Conservation (phyloP, 2,113 vertebrate species). For the Aramus guarauna region DNA sequence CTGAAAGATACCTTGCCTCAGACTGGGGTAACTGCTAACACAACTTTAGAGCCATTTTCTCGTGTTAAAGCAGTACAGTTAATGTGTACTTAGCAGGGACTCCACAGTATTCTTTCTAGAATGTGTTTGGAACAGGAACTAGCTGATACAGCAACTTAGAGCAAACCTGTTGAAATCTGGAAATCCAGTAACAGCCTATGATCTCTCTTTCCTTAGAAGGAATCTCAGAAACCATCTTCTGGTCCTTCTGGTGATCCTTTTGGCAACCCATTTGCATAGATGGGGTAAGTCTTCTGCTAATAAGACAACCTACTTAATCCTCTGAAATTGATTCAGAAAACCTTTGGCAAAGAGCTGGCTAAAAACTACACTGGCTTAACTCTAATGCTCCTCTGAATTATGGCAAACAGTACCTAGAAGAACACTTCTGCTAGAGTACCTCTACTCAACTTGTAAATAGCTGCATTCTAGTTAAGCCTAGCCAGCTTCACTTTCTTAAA, state of each 20-base stretch:
- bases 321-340: background rate
- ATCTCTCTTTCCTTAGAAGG: conserved; percentile 21
- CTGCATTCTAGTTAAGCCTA: background rate
- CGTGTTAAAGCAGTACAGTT: background rate
- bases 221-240: conserved; percentile 51
- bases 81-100: background rate
- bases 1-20: background rate
- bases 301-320: background rate
- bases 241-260: conserved; percentile 79
- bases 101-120: background rate
- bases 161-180: background rate
- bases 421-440: background rate
- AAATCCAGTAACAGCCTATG: background rate
- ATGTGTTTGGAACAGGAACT: background rate
- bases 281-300: conserved; percentile 49
- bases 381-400: background rate
- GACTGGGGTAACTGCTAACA: background rate
- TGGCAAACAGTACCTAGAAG: background rate
- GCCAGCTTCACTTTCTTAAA: background rate
- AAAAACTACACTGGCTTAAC: background rate
- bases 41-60: background rate
- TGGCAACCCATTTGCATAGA: conserved; percentile 89
- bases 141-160: background rate
- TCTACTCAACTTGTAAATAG: background rate
- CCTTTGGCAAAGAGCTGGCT: background rate